Evolutionary conservation across 2,797 vertebrate species (phyloP).

Genomic region (Crocidura indochinensis): DNA sequence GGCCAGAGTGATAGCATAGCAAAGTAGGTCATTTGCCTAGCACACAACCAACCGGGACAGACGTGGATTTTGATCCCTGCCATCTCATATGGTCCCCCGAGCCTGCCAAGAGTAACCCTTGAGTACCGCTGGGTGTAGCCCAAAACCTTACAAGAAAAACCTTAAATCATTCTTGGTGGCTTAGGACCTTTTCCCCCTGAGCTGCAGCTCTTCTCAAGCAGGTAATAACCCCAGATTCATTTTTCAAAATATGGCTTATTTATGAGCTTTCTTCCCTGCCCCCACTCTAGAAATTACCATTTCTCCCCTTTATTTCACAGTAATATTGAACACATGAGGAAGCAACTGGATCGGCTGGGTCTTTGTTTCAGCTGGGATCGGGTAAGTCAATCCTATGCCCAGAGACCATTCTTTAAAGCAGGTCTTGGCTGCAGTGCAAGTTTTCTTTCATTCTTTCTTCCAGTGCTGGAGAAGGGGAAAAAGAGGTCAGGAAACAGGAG

Average conservation of each 20-base stretch:
- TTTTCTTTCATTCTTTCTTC: not conserved
- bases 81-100: no score
- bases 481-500: not conserved
- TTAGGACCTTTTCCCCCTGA: no score
- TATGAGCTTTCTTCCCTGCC: not conserved
- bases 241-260: not conserved
- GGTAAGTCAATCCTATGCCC: constrained; percentile 86
- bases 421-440: no score
- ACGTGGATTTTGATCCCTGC: no score
- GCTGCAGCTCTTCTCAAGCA: no score
- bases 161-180: no score
- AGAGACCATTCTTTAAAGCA: not conserved
- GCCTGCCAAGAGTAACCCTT: not conserved
- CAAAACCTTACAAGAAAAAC: no score
- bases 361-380: constrained; percentile 98
- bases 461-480: not conserved
- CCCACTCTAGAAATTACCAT: not conserved
- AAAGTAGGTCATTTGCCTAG: no score
- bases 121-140: not conserved
- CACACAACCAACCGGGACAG: no score
- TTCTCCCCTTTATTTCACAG: constrained; percentile 89
- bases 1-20: no score
- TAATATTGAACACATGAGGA: constrained; percentile 96
- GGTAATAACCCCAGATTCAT: no score
- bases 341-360: constrained; percentile 95